phyloP scores from a whole-genome alignment of 1,140 invertebrate genomes.

The Drosophila guanche region DNA sequence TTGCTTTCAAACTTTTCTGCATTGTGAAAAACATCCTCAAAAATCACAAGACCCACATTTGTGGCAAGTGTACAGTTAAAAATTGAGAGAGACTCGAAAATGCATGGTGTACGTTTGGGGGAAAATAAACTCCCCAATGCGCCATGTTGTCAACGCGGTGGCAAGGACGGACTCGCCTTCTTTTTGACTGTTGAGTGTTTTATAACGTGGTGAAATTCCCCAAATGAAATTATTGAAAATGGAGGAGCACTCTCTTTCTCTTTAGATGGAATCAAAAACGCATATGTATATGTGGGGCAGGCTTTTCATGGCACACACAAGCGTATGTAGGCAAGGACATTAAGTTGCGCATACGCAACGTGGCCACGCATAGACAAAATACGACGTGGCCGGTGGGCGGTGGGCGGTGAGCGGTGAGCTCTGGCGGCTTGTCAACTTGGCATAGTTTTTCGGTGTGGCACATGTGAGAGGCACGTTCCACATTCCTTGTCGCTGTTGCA shows the following conservation, averaged over 20 bases:
- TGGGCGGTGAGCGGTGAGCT: background rate
- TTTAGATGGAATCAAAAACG: conserved; percentile 36
- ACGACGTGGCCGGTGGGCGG: background rate
- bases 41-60: too few species aligned
- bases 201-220: conserved; percentile 69
- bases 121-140: conserved; percentile 70
- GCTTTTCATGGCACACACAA: conserved; percentile 3
- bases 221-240: conserved; percentile 72
- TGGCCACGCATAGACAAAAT: conserved; percentile 60
- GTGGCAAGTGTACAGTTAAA: conserved; percentile 9
- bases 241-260: conserved; percentile 2
- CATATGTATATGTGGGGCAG: conserved; percentile 10
- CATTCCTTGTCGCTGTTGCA: conserved; percentile 6
- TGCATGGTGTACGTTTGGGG: conserved; percentile 31
- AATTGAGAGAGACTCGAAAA: background rate
- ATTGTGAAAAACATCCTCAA: too few species aligned
- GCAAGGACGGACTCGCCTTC: conserved; percentile 14
- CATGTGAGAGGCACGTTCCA: conserved; percentile 67
- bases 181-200: conserved; percentile 67
- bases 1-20: too few species aligned
- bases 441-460: conserved; percentile 59
- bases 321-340: conserved; percentile 23
- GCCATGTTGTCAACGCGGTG: conserved; percentile 58
- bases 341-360: conserved; percentile 76
- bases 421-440: conserved; percentile 69